Evolutionary conservation across 2,113 vertebrate genomes (phyloP), one percentile per base, ranked within the genome.

Genomic region (Mustela nigripes): DNA sequence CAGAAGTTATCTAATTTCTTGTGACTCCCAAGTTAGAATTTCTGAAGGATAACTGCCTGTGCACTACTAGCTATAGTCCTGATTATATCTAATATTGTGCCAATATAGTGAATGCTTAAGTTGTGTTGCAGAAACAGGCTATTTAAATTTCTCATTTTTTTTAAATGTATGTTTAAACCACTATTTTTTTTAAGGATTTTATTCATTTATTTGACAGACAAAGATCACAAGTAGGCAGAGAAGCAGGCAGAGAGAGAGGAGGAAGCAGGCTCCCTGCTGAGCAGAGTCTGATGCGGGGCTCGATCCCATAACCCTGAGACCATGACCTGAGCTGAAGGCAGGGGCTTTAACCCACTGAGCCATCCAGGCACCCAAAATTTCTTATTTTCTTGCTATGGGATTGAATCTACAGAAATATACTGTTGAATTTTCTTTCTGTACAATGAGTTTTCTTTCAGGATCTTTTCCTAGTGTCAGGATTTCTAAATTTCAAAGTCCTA

Each of bases 61-160:
- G 50, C 42, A 82, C 76, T 91, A 16, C 45, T 89, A 84, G 48
- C 36, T 65, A 2, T 71, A 36, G 53, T 86, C 8, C 42, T 96
- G 36, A 48, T 53, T 83, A 4, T 87, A 83, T 90, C 80, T 84
- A 48, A 39, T 92, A 26, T 85, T n/a, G 8, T 80, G 39, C 16
- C 48, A 93, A 11, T 95, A 45, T 45, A 88, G n/a, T 71, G 33
- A 86, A 11, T 90, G 4, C 12, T 92, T 45, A 84, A 96, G 84
- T 97, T 79, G 39, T 76, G 11, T 96, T 95, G 67, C 4, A 65
- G 39, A 96, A 94, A 90, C 62, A n/a, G 62, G 48, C 26, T 76
- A 69, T 84, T 98, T 95, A 93, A 71, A 88, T 65, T 73, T 92
- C 21, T 33, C 81, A 16, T 90, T 80, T 97, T 95, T 53, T 53